These are phyloP conservation scores for Sympetrum striolatum DNA, from an alignment of 2,888 invertebrate genomes.

Conservation along the genomic window DNA sequence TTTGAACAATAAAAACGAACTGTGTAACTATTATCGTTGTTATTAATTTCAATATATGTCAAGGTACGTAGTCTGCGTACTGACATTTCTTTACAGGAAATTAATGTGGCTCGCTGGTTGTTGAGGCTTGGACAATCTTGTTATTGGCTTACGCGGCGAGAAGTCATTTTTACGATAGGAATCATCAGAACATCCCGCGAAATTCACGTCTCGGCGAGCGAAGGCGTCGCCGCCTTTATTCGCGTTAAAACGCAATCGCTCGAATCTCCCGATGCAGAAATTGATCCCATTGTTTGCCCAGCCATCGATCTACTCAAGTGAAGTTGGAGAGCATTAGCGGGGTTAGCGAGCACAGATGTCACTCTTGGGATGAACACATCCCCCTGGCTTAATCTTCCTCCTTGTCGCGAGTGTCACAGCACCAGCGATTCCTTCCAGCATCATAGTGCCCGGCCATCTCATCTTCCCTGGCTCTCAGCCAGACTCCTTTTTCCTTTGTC, in stretches of 20 bases:
- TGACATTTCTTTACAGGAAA: too few relatives aligned
- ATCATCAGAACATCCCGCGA: too few relatives aligned
- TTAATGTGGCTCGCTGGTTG: too few relatives aligned
- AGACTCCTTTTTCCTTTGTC: neutral
- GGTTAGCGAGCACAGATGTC: slow-evolving; percentile 22
- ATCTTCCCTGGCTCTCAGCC: neutral
- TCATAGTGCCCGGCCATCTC: neutral
- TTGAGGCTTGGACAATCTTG: too few relatives aligned
- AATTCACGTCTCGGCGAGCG: neutral
- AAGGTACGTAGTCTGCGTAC: too few relatives aligned
- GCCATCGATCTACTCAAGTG: slow-evolving; percentile 10
- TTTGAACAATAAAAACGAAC: too few relatives aligned
- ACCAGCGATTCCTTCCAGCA: neutral
- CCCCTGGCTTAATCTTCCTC: slow-evolving; percentile 35
- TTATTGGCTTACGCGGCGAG: too few relatives aligned
- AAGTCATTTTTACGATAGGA: too few relatives aligned
- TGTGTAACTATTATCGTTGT: too few relatives aligned
- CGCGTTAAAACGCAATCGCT: neutral
- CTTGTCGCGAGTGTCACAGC: slow-evolving; percentile 9
- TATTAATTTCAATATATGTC: too few relatives aligned
- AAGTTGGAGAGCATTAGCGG: slow-evolving; percentile 27
- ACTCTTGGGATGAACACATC: slow-evolving; percentile 29
- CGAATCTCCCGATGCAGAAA: neutral
- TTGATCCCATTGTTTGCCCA: neutral
- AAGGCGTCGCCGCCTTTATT: neutral